Percentiles rank a stretch among this genome's conserved stretches.
Conservation (phyloP, 2,888 invertebrate species). For the Heteropelma amictum region DNA sequence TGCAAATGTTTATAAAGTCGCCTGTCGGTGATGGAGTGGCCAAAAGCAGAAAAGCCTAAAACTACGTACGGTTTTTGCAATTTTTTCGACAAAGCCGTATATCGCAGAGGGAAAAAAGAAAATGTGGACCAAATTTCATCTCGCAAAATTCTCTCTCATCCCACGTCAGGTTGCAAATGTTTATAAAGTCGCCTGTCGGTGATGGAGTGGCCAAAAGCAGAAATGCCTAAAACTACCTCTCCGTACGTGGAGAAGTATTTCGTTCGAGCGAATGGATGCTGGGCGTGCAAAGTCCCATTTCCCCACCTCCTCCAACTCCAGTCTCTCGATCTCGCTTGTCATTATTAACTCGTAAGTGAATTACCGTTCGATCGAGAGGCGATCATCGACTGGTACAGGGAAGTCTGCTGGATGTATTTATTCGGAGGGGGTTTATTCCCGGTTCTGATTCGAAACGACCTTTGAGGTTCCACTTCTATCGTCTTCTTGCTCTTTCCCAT, state of each 20-base stretch:
- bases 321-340: slow-evolving; percentile 61
- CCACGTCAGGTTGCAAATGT: no score
- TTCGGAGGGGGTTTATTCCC: slow-evolving; percentile 65
- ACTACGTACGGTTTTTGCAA: no score
- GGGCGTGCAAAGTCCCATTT: slow-evolving; percentile 44
- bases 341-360: slow-evolving; percentile 78
- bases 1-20: no score
- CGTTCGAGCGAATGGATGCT: slow-evolving; percentile 48
- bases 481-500: no score
- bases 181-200: no score
- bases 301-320: no score
- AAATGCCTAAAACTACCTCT: not conserved
- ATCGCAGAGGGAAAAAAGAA: no score
- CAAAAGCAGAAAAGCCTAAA: no score
- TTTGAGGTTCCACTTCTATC: slow-evolving; percentile 67
- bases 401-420: slow-evolving; percentile 51
- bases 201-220: not conserved
- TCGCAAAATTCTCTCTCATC: no score
- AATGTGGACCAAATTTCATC: no score
- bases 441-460: slow-evolving; percentile 64
- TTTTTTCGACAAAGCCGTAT: no score
- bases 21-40: no score
- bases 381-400: slow-evolving; percentile 65
- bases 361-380: slow-evolving; percentile 76
- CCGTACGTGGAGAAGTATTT: slow-evolving; percentile 9